Evolutionary conservation across 2,888 invertebrate species (phyloP).

Genomic region (Pseudococcus longispinus): DNA sequence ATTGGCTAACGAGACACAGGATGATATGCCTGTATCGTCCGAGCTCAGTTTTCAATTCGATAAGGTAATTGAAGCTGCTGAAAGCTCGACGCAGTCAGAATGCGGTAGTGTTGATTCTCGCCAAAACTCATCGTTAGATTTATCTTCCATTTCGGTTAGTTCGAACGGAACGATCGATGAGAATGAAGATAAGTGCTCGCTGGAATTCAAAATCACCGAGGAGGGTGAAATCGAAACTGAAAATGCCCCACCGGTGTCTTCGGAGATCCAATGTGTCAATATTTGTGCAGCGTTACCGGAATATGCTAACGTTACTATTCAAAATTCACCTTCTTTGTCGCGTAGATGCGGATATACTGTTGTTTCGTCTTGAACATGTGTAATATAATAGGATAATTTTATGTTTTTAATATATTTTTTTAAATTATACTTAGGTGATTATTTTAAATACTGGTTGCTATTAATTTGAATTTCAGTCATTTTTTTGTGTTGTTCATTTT

Average conservation of each 20-base stretch:
- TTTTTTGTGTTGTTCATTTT: background rate
- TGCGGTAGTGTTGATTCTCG: background rate
- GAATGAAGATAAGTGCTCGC: constrained; percentile 39
- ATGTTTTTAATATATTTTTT: background rate
- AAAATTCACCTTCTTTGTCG: background rate
- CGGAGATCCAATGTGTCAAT: background rate
- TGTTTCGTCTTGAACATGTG: constrained; percentile 16
- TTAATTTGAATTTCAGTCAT: background rate
- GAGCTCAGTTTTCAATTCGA: constrained; percentile 29
- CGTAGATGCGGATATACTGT: constrained; percentile 31
- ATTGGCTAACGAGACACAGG: background rate
- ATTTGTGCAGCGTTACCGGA: constrained; percentile 41
- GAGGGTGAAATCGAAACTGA: constrained; percentile 12
- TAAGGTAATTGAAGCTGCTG: background rate
- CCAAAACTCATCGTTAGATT: constrained; percentile 34
- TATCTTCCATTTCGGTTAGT: constrained; percentile 46
- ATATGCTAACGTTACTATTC: constrained; percentile 36
- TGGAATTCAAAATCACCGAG: constrained; percentile 44
- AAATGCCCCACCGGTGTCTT: background rate
- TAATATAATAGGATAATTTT: background rate
- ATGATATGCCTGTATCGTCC: background rate
- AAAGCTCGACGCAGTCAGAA: constrained; percentile 8
- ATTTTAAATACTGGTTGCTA: no score
- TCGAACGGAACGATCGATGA: constrained; percentile 36
- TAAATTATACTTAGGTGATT: background rate